These are phyloP conservation scores for Phoebastria nigripes DNA, from an alignment of 2,797 vertebrate species.

Conservation along the genomic window DNA sequence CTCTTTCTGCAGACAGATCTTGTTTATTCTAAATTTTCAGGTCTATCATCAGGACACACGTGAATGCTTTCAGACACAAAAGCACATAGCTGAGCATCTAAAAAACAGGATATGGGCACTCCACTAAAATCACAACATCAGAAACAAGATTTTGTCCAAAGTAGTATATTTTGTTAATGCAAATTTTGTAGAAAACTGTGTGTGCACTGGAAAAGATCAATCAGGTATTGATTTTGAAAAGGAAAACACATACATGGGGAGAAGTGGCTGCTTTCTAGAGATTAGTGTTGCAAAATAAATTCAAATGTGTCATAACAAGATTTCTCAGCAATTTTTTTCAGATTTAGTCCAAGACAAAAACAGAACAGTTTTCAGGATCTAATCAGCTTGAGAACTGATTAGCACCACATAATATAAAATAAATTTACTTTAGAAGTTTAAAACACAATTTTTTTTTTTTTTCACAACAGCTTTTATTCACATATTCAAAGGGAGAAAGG, in stretches of 20 bases:
- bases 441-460: background rate
- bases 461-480: background rate
- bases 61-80: background rate
- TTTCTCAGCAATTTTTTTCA: background rate
- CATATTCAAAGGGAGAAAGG: background rate
- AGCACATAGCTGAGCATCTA: background rate
- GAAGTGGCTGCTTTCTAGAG: background rate
- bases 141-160: background rate
- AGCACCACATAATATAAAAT: background rate
- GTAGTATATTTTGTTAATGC: background rate
- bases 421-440: background rate
- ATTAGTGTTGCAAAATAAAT: background rate
- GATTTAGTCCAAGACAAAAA: background rate
- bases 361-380: background rate
- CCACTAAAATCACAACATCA: background rate
- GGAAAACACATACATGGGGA: background rate
- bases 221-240: background rate
- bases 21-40: background rate
- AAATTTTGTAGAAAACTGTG: background rate
- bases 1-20: background rate
- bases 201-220: background rate
- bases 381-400: background rate
- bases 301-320: background rate
- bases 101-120: background rate
- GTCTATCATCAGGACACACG: background rate